phyloP scores from a whole-genome alignment of 2,113 vertebrate species.

The Ciconia stormi region DNA sequence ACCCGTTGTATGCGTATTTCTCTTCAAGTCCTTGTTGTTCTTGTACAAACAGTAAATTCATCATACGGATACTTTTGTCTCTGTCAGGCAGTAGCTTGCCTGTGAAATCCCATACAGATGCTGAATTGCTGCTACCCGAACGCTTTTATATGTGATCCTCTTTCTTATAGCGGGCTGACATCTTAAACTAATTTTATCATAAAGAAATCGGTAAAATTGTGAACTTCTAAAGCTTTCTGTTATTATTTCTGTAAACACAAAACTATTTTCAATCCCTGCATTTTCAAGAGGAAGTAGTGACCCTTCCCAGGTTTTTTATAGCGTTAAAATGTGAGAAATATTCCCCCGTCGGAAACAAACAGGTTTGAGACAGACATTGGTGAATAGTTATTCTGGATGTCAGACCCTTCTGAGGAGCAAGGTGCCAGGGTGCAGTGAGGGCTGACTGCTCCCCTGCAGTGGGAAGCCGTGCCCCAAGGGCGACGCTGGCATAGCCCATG shows the following conservation, averaged over 20 bases:
- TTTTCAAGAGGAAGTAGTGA: not conserved
- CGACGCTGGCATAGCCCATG: rapidly evolving
- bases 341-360: not conserved
- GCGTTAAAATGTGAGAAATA: not conserved
- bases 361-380: not conserved
- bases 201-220: not conserved
- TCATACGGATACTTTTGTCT: not conserved
- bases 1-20: not conserved
- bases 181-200: not conserved
- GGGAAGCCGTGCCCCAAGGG: rapidly evolving
- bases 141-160: not conserved
- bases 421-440: not conserved
- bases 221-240: not conserved
- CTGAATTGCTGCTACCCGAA: not conserved
- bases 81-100: not conserved
- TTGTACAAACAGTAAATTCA: not conserved
- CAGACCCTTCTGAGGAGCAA: not conserved
- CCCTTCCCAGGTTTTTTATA: not conserved
- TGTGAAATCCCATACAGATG: not conserved
- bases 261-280: not conserved
- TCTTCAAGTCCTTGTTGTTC: not conserved
- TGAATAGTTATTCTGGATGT: not conserved
- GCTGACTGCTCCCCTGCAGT: not conserved
- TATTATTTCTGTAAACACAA: not conserved
- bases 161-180: not conserved